A percentile compares a stretch with the other conserved stretches of the same genome.
Conservation (phyloP, 2,888 invertebrate species). For the Heteromurus nitidus region DNA sequence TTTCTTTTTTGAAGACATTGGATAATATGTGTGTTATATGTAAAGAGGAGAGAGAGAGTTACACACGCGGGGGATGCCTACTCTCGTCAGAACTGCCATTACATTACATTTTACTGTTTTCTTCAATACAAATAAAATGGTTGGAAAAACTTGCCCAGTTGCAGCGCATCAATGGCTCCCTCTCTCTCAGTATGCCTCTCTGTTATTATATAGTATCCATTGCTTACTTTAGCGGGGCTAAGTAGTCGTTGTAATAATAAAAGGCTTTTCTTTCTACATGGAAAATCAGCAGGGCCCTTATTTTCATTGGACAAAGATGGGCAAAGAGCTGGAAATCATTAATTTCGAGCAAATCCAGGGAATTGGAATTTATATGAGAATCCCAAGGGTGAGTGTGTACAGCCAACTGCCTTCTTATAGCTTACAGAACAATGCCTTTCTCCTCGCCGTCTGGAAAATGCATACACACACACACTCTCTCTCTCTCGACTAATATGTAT, state of each 20-base stretch:
- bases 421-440: slow-evolving; percentile 21
- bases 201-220: too few species aligned
- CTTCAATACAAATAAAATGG: slow-evolving; percentile 16
- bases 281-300: slow-evolving; percentile 63
- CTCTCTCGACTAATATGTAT: neutral
- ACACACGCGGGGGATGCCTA: too few species aligned
- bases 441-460: neutral
- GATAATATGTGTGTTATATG: slow-evolving; percentile 7
- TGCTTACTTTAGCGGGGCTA: slow-evolving; percentile 12
- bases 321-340: slow-evolving; percentile 62
- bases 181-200: too few species aligned
- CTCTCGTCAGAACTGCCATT: too few species aligned
- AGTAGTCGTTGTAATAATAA: slow-evolving; percentile 59
- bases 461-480: neutral
- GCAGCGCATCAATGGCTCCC: too few species aligned
- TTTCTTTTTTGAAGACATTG: slow-evolving; percentile 12
- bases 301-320: slow-evolving; percentile 51
- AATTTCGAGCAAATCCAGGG: slow-evolving; percentile 64
- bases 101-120: neutral
- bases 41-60: neutral
- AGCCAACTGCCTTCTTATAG: slow-evolving; percentile 47
- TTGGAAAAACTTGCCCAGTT: too few species aligned
- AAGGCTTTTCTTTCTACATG: slow-evolving; percentile 64
- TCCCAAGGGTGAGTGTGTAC: slow-evolving; percentile 61
- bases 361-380: slow-evolving; percentile 66